These are phyloP conservation scores for Porites divaricata DNA, from an alignment of 92 coral and sea anemone genomes.

Conservation along the genomic window DNA sequence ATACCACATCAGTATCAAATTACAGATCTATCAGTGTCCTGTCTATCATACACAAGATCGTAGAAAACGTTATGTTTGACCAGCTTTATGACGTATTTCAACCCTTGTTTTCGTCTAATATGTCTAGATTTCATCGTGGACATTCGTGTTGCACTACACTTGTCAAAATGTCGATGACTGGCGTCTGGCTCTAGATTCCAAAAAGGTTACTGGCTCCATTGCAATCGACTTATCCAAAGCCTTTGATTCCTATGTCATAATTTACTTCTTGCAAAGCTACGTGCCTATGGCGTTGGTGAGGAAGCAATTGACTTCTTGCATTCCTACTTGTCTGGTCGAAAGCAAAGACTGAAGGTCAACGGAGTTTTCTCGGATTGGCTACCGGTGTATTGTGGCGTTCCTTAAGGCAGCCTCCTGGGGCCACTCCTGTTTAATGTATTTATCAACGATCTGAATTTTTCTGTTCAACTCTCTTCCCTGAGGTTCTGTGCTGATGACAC, in stretches of 20 bases:
- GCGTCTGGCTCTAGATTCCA: not conserved
- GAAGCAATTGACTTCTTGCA: no score
- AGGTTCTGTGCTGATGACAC: conserved; percentile 2
- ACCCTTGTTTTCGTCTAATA: no score
- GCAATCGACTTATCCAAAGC: conserved; percentile 26
- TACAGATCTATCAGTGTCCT: no score
- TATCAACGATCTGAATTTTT: not conserved
- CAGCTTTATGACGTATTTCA: conserved; percentile 10
- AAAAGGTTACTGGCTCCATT: not conserved
- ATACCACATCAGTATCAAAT: no score
- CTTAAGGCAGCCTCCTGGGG: not conserved
- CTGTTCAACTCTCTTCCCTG: not conserved
- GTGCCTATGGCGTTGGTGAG: conserved; percentile 22
- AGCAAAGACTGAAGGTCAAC: no score
- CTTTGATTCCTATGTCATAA: not conserved
- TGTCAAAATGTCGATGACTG: conserved; percentile 22
- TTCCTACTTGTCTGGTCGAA: no score
- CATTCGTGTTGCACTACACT: conserved; percentile 35
- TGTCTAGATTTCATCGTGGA: no score
- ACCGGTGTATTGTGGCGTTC: not conserved
- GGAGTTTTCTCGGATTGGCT: no score
- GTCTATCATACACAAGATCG: not conserved
- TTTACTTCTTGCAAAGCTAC: not conserved
- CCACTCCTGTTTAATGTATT: not conserved
- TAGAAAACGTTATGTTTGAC: conserved; percentile 40